phyloP scores from a whole-genome alignment of 2,797 vertebrate genomes.

The Platyrinchus mystaceus region DNA sequence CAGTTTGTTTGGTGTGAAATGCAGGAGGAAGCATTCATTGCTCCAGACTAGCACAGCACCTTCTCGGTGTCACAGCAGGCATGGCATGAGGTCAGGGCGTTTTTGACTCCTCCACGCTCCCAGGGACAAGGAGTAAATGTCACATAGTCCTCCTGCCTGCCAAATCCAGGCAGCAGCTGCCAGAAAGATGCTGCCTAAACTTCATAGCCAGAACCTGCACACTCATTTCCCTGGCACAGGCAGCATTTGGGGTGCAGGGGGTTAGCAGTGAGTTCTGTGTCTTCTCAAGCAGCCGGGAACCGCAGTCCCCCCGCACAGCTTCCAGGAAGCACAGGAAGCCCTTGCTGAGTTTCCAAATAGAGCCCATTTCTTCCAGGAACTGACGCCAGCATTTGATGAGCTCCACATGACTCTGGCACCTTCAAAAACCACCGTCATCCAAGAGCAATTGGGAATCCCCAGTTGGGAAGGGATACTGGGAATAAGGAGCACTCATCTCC shows the following conservation, averaged over 20 bases:
- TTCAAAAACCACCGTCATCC: accelerated
- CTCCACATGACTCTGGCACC: not conserved
- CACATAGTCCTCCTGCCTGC: not conserved
- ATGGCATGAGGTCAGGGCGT: not conserved
- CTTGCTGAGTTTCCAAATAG: accelerated
- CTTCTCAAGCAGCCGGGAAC: accelerated
- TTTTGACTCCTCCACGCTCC: not conserved
- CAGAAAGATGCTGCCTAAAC: not conserved
- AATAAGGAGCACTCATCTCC: not conserved
- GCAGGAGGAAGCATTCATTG: not conserved
- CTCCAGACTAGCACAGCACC: not conserved
- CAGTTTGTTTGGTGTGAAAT: not conserved
- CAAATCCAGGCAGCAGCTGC: not conserved
- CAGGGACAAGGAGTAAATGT: not conserved
- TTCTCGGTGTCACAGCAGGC: not conserved
- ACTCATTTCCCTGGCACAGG: not conserved
- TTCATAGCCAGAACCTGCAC: not conserved
- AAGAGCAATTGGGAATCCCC: not conserved
- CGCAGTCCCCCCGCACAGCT: not conserved
- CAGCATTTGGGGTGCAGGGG: not conserved
- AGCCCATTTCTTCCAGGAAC: not conserved
- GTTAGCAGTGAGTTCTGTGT: not conserved
- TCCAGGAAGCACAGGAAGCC: not conserved
- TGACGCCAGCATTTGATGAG: not conserved
- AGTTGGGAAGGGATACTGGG: not conserved